Conservation (phyloP, 2,113 vertebrate species). For the Petroica traversi region DNA sequence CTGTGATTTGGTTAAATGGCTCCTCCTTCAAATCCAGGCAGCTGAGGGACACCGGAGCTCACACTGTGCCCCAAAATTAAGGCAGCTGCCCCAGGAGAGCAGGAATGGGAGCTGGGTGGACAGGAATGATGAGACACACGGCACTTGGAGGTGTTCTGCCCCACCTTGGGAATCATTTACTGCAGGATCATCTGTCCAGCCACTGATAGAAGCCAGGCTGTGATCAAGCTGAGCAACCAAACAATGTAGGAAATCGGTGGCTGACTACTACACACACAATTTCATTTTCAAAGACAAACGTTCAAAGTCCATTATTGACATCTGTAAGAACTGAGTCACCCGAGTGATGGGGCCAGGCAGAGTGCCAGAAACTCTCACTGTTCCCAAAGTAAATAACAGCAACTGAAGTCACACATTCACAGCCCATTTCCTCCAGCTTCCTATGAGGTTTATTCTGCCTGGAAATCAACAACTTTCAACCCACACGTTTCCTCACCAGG, state of each 20-base stretch:
- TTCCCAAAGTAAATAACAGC: not conserved
- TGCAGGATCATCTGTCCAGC: not conserved
- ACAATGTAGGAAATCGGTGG: not conserved
- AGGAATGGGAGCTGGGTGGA: fast-evolving
- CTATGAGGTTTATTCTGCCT: not conserved
- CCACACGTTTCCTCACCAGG: not conserved
- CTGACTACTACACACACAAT: not conserved
- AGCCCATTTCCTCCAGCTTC: not conserved
- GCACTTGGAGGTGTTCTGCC: not conserved
- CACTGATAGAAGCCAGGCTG: not conserved
- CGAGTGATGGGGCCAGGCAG: not conserved
- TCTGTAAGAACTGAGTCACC: not conserved
- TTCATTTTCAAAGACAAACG: not conserved
- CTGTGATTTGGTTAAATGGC: conserved; percentile 30
- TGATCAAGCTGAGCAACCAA: not conserved
- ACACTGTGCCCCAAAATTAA: not conserved
- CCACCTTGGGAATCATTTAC: not conserved
- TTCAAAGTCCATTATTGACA: not conserved
- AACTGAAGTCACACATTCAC: not conserved
- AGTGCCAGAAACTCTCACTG: not conserved
- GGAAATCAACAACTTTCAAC: not conserved
- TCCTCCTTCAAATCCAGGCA: not conserved
- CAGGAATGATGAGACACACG: not conserved
- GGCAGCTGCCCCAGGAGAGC: not conserved
- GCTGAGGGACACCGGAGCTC: not conserved